Percentiles rank a stretch among this genome's conserved stretches.
Evolutionary conservation across 2,888 invertebrate genomes (phyloP).

Genomic region (Caenorhabditis sulstoni): DNA sequence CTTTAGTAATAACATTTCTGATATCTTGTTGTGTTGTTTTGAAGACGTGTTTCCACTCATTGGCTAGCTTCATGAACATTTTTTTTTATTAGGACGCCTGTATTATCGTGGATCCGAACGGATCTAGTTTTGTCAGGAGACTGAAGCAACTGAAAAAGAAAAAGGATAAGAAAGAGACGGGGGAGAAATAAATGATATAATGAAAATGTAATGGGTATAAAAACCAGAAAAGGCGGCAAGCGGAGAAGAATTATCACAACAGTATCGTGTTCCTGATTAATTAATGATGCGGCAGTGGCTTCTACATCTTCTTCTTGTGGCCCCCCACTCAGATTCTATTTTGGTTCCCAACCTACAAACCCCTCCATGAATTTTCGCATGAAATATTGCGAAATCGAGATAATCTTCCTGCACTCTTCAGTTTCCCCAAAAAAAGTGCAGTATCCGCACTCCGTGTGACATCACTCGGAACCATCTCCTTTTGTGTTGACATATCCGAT

Average conservation of each 20-base stretch:
- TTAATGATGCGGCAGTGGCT: constrained; percentile 10
- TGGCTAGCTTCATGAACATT: too few relatives aligned
- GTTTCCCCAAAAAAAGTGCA: background rate
- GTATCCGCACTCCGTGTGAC: background rate
- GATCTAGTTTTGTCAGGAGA: background rate
- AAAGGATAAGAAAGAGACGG: constrained; percentile 12
- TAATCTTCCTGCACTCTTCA: background rate
- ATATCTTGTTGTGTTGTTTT: too few relatives aligned
- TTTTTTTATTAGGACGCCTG: too few relatives aligned
- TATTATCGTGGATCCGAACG: background rate
- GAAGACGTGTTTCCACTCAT: too few relatives aligned
- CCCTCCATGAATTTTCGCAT: too few relatives aligned
- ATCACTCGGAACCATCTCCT: background rate
- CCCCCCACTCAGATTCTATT: too few relatives aligned
- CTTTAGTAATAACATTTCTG: constrained; percentile 17
- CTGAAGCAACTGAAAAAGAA: constrained; percentile 31
- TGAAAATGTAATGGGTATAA: constrained; percentile 49
- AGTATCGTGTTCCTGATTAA: constrained; percentile 24
- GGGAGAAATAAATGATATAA: constrained; percentile 38
- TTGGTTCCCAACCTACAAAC: too few relatives aligned
- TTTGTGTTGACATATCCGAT: constrained; percentile 18
- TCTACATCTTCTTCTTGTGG: too few relatives aligned
- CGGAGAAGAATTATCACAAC: constrained; percentile 39
- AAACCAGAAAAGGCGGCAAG: constrained; percentile 36
- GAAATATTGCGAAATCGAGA: too few relatives aligned